Conservation (phyloP, 2,113 vertebrate species). For the Crotalus tigris region DNA sequence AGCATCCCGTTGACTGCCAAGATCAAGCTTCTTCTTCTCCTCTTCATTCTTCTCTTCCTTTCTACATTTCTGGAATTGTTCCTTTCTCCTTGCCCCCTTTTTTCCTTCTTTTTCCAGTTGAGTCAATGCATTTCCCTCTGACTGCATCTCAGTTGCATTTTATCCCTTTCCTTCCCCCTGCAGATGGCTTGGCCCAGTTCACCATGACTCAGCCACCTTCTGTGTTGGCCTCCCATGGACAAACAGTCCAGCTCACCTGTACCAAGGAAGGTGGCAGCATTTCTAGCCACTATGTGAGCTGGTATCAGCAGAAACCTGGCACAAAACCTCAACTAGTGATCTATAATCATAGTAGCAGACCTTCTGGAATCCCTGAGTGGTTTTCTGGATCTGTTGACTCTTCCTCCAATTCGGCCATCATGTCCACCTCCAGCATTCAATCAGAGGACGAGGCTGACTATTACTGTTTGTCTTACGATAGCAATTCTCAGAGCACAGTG, state of each 20-base stretch:
- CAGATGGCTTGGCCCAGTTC: neutral
- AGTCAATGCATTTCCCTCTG: fast-evolving
- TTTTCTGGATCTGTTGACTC: constrained; percentile 25
- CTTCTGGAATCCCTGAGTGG: constrained; percentile 9
- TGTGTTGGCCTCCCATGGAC: neutral
- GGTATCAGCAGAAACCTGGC: constrained; percentile 6
- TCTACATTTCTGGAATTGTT: neutral
- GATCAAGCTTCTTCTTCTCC: neutral
- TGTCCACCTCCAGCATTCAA: neutral
- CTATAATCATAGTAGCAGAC: no score
- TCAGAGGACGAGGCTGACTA: neutral
- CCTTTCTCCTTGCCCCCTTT: fast-evolving
- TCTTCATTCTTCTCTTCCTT: neutral
- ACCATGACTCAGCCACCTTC: neutral
- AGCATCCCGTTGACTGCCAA: neutral
- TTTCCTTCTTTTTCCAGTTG: neutral
- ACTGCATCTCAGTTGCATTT: neutral
- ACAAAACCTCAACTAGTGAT: no score
- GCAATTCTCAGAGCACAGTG: fast-evolving
- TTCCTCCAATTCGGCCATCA: constrained; percentile 24
- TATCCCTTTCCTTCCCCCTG: neutral
- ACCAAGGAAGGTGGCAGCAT: neutral
- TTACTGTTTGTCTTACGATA: fast-evolving
- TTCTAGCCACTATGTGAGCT: constrained; percentile 1
- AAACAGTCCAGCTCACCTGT: neutral